Percentiles rank a stretch among this genome's conserved stretches.
phyloP scores from a whole-genome alignment of 2,888 invertebrate species.

The Sarcophaga subvicina region DNA sequence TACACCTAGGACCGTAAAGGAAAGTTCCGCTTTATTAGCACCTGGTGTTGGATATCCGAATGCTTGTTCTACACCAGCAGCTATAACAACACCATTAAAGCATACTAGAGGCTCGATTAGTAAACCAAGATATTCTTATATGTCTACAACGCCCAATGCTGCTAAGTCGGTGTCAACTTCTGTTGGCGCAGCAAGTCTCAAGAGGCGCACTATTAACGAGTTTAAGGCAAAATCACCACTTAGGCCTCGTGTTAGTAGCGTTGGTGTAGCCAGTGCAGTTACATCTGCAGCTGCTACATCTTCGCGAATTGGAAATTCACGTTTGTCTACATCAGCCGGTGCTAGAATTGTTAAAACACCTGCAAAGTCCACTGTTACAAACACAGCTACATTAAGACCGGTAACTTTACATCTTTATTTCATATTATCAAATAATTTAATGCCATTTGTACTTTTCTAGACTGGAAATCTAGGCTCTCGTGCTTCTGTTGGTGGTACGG shows the following conservation, averaged over 20 bases:
- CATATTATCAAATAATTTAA: neutral
- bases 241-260: conserved; percentile 62
- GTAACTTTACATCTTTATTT: conserved; percentile 31
- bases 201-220: conserved; percentile 68
- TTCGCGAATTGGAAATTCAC: conserved; percentile 19
- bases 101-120: conserved; percentile 49
- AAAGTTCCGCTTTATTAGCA: conserved; percentile 29
- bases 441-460: conserved; percentile 50
- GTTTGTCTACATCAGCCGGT: conserved; percentile 45
- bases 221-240: conserved; percentile 69
- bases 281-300: conserved; percentile 16
- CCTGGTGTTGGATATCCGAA: conserved; percentile 70
- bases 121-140: conserved; percentile 71
- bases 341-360: conserved; percentile 47
- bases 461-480: conserved; percentile 60
- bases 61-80: conserved; percentile 73
- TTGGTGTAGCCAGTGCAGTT: conserved; percentile 16
- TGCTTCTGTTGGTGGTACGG: conserved; percentile 49
- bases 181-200: conserved; percentile 28
- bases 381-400: conserved; percentile 45
- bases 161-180: conserved; percentile 61
- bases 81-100: conserved; percentile 67
- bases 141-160: conserved; percentile 72
- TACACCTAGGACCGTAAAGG: conserved; percentile 68
- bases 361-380: conserved; percentile 26